Base-by-base conservation (phyloP, 2,113 vertebrate species). In the Archilochus colubris region DNA sequence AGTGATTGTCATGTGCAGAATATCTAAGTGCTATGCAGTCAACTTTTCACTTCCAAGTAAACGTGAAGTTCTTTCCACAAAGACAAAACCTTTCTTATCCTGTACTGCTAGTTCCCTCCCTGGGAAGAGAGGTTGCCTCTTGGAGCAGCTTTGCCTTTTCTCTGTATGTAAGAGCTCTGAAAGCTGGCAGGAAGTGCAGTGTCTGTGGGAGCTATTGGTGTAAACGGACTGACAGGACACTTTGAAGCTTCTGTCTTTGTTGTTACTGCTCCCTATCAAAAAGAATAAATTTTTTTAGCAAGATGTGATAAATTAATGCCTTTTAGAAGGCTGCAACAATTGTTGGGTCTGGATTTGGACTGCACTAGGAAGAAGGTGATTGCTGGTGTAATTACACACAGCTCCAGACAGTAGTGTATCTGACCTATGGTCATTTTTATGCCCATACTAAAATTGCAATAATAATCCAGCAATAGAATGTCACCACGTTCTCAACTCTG, bases 1-100 rank as follows among this genome's bases (percentile, higher is more conserved):
- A 33, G 14, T 53, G 73, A 81, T 92, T 96, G 88, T 79, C 94
- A 91, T 75, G 58, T 95, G 86, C 77, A 86, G 88, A 96, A 77
- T 79, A 93, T 21, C 70, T 44, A 88, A 84, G 75, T n/a, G 67
- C 85, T 48, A 48, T 63, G 50, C 15, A 94, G 93, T 44, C 86
- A 87, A 64, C 66, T 93, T 94, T 58, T 82, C 69, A 76, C 82
- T 96, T 90, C 81, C 77, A 89, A 78, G 68, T 86, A 70, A 95
- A 93, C 8, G 17, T 69, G 89, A 96, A 94, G 64, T 54, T 86
- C 68, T 95, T 93, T 74, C 81, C 86, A 62, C 63, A 66, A 76
- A 82, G 74, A 55, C 28, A 83, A 92, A 92, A 43, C 17, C 73
- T 92, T 86, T 67, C 27, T 63, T 94, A 24, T 79, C 86, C 79